These are phyloP conservation scores for Rotaria socialis DNA, from an alignment of 2,888 invertebrate genomes.

Conservation along the genomic window DNA sequence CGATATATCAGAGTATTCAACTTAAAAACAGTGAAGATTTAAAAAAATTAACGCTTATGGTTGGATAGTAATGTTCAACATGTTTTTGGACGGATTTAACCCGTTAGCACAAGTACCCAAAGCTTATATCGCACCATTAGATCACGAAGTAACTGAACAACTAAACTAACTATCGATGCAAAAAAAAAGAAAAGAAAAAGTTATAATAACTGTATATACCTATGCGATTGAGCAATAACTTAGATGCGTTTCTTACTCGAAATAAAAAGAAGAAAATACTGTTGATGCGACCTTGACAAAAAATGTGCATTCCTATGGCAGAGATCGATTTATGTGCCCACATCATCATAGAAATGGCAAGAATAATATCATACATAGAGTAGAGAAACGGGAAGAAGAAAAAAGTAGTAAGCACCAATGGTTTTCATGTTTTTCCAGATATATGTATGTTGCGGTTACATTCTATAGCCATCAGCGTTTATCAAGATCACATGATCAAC, in stretches of 20 bases:
- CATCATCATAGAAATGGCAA: background rate
- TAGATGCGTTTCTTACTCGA: background rate
- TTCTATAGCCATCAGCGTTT: background rate
- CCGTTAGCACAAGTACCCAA: background rate
- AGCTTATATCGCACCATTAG: slow-evolving; percentile 1
- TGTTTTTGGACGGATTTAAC: background rate
- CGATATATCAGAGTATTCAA: no score
- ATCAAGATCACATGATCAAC: background rate
- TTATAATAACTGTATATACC: background rate
- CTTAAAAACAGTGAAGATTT: no score
- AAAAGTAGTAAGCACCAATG: background rate
- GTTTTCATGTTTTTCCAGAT: background rate
- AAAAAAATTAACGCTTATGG: no score
- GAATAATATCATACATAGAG: background rate
- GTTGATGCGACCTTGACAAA: background rate
- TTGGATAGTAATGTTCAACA: background rate
- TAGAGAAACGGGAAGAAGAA: background rate
- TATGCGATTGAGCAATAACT: background rate
- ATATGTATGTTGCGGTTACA: background rate
- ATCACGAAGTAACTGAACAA: background rate
- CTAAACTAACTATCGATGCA: background rate
- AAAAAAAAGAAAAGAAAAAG: background rate
- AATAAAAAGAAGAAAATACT: background rate
- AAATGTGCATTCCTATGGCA: background rate
- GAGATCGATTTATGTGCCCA: background rate